Evolutionary conservation across 1,140 invertebrate genomes (phyloP), one percentile per base, ranked within the genome.

Genomic region (Drosophila ercepeae): DNA sequence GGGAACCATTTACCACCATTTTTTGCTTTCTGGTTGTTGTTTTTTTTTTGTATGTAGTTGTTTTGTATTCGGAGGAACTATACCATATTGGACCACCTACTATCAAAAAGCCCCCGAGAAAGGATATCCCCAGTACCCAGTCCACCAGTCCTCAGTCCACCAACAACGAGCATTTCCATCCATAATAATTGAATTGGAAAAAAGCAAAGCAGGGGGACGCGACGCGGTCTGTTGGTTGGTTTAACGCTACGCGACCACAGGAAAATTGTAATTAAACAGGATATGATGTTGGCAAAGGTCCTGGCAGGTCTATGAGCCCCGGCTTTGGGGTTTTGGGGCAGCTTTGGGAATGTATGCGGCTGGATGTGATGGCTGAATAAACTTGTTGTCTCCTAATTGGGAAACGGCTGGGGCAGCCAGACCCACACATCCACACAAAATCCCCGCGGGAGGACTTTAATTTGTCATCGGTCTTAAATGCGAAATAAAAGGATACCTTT

Each of bases 181-280:
- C 76, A 88, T 88, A 86, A 86, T 86, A 86, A 86, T 86, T 88
- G 81, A 86, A 86, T 86, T 86, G 81, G 81, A 86, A 86, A 84
- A 84, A 68, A 69, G 44, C 81, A 57, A 36, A 54, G 58, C 14
- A n/a, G n/a, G 23, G 18, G 41, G 29, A 34, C 3, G 14, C 9
- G n/a, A 34, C 18, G 21, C 23, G 48, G 32, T 23, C 45, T 46
- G 29, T 51, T 55, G 71, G 45, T 84, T 41, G 81, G 76, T 79
- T 83, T 69, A 84, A 86, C 76, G 82, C 82, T 86, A 63, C 81
- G 81, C 81, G 81, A 88, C 81, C 82, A 81, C 81, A 88, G 81
- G 72, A 88, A 86, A 86, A 86, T 86, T 86, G 82, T 86, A 86
- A 86, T 86, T 86, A 86, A 86, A 70, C 82, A 76, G 77, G 81